Evolutionary conservation across 2,797 vertebrate genomes (phyloP), one percentile per base, ranked within the genome.

Genomic region (Sphenopsis melanotis): DNA sequence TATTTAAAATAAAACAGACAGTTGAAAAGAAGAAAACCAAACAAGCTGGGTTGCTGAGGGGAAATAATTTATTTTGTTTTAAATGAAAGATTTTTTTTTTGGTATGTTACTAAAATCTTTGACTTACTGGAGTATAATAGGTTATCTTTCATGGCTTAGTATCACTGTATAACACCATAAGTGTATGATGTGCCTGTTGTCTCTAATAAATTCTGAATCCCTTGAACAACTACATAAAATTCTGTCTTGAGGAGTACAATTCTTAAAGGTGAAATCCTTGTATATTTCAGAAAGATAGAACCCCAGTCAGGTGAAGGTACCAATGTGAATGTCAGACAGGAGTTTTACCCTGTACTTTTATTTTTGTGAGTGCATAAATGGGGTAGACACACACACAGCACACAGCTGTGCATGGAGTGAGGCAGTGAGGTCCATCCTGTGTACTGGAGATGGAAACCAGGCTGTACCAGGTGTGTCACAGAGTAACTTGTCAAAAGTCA

Each of bases 111-210:
- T 8, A 50, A 29, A 83, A 66, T 23, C 9, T 60, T 64, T 65
- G 36, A 50, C 8, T 60, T 37, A 24, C 3, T 46, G 21, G 15
- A 74, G 10, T 77, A 41, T 70, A n/a, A 15, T 36, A 16, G 15
- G 6, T 61, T 78, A 32, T 26, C 17, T 81, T 0, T 27, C 2
- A 11, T 19, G 7, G 2, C 12, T 83, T 2, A 0, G 2, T 84
- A n/a, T 26, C 12, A 23, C 14, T 26, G 0, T 34, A 3, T 27
- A 29, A 10, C n/a, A 15, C 20, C 23, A 10, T 65, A 8, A 65
- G 9, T n/a, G 1, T 52, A 11, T 63, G 56, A 17, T 0, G 1
- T 56, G 18, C n/a, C 20, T 77, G 4, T 24, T 74, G 12, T 71
- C 11, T 69, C 21, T 29, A 49, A 16, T 34, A 66, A 39, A 22